Evolutionary conservation across 2,888 invertebrate genomes (phyloP).

Genomic region (Harpalus rubripes): DNA sequence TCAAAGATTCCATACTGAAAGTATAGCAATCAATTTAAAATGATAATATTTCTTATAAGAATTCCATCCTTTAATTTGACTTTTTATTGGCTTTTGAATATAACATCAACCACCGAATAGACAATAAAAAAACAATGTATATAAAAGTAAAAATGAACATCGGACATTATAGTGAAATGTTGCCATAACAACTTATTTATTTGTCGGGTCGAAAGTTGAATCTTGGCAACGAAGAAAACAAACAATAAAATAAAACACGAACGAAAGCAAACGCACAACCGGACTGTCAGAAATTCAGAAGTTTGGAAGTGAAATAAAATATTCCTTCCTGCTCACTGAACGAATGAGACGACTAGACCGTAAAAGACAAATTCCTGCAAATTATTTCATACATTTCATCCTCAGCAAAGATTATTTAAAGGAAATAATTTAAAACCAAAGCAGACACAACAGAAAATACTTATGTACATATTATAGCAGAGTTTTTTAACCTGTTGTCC

Average conservation of each 20-base stretch:
- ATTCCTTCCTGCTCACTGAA: constrained; percentile 44
- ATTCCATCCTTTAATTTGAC: constrained; percentile 7
- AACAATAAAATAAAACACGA: constrained; percentile 54
- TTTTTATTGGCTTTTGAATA: constrained; percentile 40
- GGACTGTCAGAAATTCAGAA: constrained; percentile 32
- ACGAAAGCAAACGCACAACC: constrained; percentile 9
- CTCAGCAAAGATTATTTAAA: not conserved
- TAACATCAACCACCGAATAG: constrained; percentile 32
- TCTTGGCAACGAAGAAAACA: constrained; percentile 43
- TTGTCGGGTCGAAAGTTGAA: constrained; percentile 53
- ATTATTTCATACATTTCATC: constrained; percentile 18
- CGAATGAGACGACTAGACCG: constrained; percentile 23
- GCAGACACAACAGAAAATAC: too few relatives aligned
- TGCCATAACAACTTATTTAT: constrained; percentile 59
- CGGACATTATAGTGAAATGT: constrained; percentile 45
- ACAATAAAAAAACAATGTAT: constrained; percentile 43
- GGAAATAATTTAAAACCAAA: not conserved
- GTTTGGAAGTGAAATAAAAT: constrained; percentile 47
- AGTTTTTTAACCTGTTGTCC: too few relatives aligned
- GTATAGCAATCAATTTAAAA: constrained; percentile 27
- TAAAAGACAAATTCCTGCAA: constrained; percentile 21
- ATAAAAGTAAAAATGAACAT: constrained; percentile 51
- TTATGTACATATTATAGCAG: too few relatives aligned
- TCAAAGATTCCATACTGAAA: not conserved
- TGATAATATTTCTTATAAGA: not conserved